These are phyloP conservation scores for Phalera bucephala DNA, from an alignment of 2,888 invertebrate genomes.

Conservation along the genomic window DNA sequence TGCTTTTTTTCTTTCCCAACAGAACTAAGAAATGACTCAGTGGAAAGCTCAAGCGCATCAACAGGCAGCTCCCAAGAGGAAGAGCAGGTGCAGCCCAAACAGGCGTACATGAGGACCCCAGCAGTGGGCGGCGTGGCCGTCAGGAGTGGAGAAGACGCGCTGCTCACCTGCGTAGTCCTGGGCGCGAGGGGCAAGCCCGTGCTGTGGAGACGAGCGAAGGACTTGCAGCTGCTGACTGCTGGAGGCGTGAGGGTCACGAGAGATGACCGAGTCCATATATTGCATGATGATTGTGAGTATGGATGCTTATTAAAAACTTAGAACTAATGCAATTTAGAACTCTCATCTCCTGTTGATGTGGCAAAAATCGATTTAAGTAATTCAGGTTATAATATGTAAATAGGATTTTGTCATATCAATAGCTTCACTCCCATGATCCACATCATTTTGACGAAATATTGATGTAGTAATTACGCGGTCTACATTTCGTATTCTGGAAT, in stretches of 20 bases:
- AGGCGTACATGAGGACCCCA: slow-evolving; percentile 69
- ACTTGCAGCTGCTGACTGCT: slow-evolving; percentile 88
- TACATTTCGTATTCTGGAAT: too few species aligned
- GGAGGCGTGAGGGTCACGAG: slow-evolving; percentile 89
- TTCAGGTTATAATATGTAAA: too few species aligned
- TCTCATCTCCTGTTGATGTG: too few species aligned
- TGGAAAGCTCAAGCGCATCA: slow-evolving; percentile 52
- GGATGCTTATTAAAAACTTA: too few species aligned
- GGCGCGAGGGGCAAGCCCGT: slow-evolving; percentile 88
- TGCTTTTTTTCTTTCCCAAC: slow-evolving; percentile 17
- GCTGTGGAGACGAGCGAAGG: slow-evolving; percentile 88
- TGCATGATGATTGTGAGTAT: slow-evolving; percentile 89
- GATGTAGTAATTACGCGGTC: too few species aligned
- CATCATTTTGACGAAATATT: too few species aligned
- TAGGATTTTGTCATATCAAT: too few species aligned
- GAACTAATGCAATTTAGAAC: too few species aligned
- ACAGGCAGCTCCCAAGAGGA: slow-evolving; percentile 61
- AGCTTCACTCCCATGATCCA: too few species aligned
- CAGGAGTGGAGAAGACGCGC: slow-evolving; percentile 87
- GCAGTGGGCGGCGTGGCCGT: slow-evolving; percentile 59
- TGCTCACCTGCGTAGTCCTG: slow-evolving; percentile 91
- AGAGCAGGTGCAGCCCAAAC: slow-evolving; percentile 46
- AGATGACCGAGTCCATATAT: slow-evolving; percentile 87
- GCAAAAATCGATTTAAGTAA: too few species aligned
- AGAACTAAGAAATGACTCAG: slow-evolving; percentile 53